These are phyloP conservation scores for Paracentrotus lividus DNA, from an alignment of 53 echinoderm and acorn worm genomes.

Conservation along the genomic window DNA sequence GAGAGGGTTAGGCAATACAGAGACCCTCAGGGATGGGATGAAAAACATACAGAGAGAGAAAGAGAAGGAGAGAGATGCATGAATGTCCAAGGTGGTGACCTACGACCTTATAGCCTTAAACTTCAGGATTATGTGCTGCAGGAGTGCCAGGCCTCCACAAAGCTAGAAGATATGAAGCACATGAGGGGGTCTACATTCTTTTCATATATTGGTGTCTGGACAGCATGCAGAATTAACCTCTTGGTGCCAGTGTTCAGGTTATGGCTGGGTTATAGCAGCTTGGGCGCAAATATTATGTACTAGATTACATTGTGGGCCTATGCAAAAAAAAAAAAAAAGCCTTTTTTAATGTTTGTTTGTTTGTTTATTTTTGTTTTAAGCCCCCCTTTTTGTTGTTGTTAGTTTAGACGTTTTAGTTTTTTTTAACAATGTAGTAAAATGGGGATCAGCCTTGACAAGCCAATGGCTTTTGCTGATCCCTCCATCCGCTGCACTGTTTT, in stretches of 20 bases:
- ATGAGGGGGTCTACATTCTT: constrained; percentile 49
- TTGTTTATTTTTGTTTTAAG: too few relatives aligned
- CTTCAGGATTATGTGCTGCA: constrained; percentile 32
- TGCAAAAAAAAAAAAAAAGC: too few relatives aligned
- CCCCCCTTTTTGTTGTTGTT: too few relatives aligned
- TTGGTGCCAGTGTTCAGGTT: not conserved
- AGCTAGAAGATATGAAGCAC: constrained; percentile 17
- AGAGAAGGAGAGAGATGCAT: constrained; percentile 2
- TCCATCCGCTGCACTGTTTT: too few relatives aligned
- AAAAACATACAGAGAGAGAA: not conserved
- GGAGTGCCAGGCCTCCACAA: constrained; percentile 14
- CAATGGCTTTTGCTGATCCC: too few relatives aligned
- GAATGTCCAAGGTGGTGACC: constrained; percentile 52
- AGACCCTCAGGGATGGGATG: not conserved
- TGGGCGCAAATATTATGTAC: too few relatives aligned
- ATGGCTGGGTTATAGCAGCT: not conserved
- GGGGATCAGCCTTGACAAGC: too few relatives aligned
- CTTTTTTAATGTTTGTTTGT: too few relatives aligned
- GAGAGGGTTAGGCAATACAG: not conserved
- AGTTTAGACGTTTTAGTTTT: too few relatives aligned
- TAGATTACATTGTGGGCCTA: too few relatives aligned
- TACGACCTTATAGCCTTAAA: constrained; percentile 26
- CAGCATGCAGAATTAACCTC: constrained; percentile 48
- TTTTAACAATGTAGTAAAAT: too few relatives aligned
- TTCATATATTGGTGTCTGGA: constrained; percentile 52